Conservation (phyloP, 1,140 invertebrate genomes). For the Agraylea sexmaculata region DNA sequence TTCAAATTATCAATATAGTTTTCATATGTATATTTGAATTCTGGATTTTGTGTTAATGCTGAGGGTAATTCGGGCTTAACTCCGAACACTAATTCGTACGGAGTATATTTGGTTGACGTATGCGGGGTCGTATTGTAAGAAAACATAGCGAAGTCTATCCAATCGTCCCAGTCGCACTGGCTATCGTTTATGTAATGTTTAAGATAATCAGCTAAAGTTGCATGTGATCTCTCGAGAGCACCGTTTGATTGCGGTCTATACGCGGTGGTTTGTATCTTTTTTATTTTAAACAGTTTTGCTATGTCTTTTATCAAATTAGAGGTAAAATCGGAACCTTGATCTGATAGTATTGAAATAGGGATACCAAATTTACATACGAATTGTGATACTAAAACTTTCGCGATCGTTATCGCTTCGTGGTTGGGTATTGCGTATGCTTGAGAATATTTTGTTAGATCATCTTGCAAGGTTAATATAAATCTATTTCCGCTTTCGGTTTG, state of each 20-base stretch:
- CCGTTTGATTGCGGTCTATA: too few relatives aligned
- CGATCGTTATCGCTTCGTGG: conserved; percentile 24
- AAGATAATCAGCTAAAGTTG: too few relatives aligned
- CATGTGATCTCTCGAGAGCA: too few relatives aligned
- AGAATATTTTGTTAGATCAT: conserved; percentile 26
- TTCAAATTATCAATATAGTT: conserved; percentile 1
- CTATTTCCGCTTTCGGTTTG: conserved; percentile 17
- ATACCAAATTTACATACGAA: too few relatives aligned
- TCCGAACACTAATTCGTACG: conserved; percentile 25
- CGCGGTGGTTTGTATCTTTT: too few relatives aligned
- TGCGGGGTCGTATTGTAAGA: conserved; percentile 5
- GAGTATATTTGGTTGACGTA: conserved; percentile 24
- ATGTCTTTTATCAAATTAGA: conserved; percentile 13
- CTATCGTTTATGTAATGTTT: too few relatives aligned
- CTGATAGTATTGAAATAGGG: too few relatives aligned
- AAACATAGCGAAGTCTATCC: conserved; percentile 7
- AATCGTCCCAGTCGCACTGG: conserved; percentile 6
- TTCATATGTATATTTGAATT: neutral
- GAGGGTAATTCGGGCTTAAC: conserved; percentile 19
- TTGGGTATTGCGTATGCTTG: conserved; percentile 22
- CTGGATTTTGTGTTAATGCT: neutral
- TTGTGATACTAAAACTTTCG: too few relatives aligned
- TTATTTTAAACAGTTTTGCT: conserved; percentile 19
- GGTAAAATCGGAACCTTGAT: too few relatives aligned
- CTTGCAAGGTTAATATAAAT: conserved; percentile 26